A percentile compares a stretch with the other conserved stretches of the same genome.
Conservation (phyloP, 2,113 vertebrate genomes). For the Tachysurus vachellii region DNA sequence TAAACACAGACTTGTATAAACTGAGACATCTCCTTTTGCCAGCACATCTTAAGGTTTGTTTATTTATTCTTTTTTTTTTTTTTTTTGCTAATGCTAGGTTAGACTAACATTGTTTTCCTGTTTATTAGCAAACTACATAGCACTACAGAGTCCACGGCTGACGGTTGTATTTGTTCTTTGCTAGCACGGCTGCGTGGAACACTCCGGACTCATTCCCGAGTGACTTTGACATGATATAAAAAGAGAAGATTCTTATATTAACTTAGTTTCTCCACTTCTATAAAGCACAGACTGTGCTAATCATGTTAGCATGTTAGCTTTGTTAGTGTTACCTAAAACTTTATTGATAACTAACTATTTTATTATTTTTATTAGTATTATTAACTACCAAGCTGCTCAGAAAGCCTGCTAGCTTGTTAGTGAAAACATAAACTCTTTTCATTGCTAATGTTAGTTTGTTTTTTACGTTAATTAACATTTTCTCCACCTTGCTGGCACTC, state of each 20-base stretch:
- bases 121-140: background rate
- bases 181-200: background rate
- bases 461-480: background rate
- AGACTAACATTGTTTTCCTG: background rate
- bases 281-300: too few relatives aligned
- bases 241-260: too few relatives aligned
- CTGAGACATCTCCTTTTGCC: background rate
- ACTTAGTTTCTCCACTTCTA: background rate
- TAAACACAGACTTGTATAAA: background rate
- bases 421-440: background rate
- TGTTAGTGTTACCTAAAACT: background rate
- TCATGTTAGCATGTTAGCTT: too few relatives aligned
- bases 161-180: background rate
- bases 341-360: background rate
- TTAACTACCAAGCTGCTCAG: background rate
- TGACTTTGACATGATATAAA: background rate
- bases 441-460: background rate
- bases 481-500: background rate
- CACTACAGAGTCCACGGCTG: background rate
- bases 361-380: background rate
- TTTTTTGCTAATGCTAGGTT: background rate
- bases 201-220: too few relatives aligned
- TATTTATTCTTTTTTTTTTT: too few relatives aligned
- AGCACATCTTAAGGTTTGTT: background rate
- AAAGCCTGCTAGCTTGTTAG: background rate